Evolutionary conservation across 2,113 vertebrate species (phyloP), one percentile per base, ranked within the genome.

Genomic region (Bostrychus sinensis): DNA sequence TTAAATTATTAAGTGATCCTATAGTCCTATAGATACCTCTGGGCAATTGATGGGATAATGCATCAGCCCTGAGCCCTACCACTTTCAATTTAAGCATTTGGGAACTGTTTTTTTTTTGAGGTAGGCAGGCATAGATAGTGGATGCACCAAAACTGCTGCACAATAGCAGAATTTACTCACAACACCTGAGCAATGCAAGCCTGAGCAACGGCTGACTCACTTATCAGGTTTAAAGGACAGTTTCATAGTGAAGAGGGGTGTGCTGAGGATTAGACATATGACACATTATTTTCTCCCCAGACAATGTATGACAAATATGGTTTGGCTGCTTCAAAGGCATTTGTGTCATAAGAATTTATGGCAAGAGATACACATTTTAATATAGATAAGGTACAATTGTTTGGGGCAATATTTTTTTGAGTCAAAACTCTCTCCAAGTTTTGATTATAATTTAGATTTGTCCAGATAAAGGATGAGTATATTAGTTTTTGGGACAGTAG

Each of bases 271-370:
- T 66, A 82, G 82, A 87, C 87, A 86, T 82, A 86, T 78, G 75
- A 72, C 73, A 68, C 57, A 48, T 61, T 79, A 78, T 81, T 81
- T 85, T 81, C 86, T 81, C 78, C 56, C 81, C 77, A 75, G 87
- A 85, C 77, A 82, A 89, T 91, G 86, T 68, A 83, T 82, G 86
- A 84, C 76, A 83, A 84, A 88, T 78, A 82, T 62, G 37, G 76
- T 81, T 72, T 66, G 73, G 71, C 54, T 9, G 76, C 79, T 72
- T 91, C 81, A 62, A 87, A 84, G 80, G 85, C 85, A 86, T 86
- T 80, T 81, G 80, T 61, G 88, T 83, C 84, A 86, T 74, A 86
- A 73, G 59, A 86, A 87, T 86, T 80, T 84, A 88, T 26, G 64
- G 62, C 60, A 63, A 82, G 59, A 77, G 72, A 82, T 73, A 86